Evolutionary conservation across 2,888 invertebrate species (phyloP), one percentile per base, ranked within the genome.

Genomic region (Drosophila heteroneura): DNA sequence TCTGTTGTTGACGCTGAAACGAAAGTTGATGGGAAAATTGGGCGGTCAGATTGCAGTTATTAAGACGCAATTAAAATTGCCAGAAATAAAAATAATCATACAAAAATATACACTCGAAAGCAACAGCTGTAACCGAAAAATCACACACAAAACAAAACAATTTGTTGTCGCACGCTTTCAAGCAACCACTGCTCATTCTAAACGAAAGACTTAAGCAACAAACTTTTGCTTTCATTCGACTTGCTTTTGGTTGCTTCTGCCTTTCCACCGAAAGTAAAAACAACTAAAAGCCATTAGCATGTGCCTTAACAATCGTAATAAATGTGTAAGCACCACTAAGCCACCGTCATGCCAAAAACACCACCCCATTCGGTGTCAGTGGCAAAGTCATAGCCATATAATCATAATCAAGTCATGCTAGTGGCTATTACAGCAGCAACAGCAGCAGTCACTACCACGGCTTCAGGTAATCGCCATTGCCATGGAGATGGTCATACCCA

Each of bases 41-140:
- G 67, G 78, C 72, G 83, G 81, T 85, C 77, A 88, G 74, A 79
- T 87, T 72, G 74, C 70, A 79, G 83, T 78, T 85, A 83, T 83
- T 81, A 86, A 81, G 58, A 51, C 63, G 52, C 74, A 79, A 79
- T 77, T 82, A 79, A 73, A 66, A 41, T 76, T 35, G 35, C 72
- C 66, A 66, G 53, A 82, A 80, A 65, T 51, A 58, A 52, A 39
- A 58, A 47, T 66, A 67, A 53, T 44, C 39, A 56, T 47, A 70
- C 39, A 60, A 58, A 62, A 67, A 70, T 59, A 70, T 74, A 64
- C 70, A 68, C 26, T 58, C 51, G 52, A 71, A 56, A 63, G 32
- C 19, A 51, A 52, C 28, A 60, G 57, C 39, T 39, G 39, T 70
- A 65, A 70, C 44, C 67, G 33, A 39, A 66, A 33, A 47, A 26